Percentiles rank a stretch among this genome's conserved stretches.
These are phyloP conservation scores for Asobara japonica DNA, from an alignment of 1,140 invertebrate species.

Conservation along the genomic window DNA sequence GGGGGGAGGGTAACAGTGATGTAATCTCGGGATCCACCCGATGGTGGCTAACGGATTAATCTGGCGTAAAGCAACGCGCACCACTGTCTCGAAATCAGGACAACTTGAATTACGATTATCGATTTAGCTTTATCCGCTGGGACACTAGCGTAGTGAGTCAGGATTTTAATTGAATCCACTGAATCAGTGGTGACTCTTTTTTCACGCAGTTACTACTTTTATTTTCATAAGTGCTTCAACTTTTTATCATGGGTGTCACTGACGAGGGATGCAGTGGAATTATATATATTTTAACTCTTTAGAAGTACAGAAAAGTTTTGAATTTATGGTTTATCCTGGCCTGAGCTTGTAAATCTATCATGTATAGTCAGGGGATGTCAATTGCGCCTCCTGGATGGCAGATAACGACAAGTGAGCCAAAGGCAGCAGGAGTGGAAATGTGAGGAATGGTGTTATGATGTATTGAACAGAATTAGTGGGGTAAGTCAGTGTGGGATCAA, in stretches of 20 bases:
- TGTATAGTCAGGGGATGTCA: too few species aligned
- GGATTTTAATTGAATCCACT: slow-evolving; percentile 49
- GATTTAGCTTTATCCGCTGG: slow-evolving; percentile 46
- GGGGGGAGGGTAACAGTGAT: neutral
- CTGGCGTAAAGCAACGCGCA: slow-evolving; percentile 38
- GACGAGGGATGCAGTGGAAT: neutral
- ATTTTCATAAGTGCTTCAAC: neutral
- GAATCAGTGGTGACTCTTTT: slow-evolving; percentile 8
- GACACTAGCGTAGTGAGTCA: slow-evolving; percentile 15
- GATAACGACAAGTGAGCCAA: too few species aligned
- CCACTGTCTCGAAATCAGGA: slow-evolving; percentile 33
- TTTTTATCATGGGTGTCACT: neutral
- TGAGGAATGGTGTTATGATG: too few species aligned
- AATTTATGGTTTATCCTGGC: too few species aligned
- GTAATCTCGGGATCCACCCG: slow-evolving; percentile 47
- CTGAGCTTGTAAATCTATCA: too few species aligned
- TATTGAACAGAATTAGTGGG: too few species aligned
- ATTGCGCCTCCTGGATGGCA: too few species aligned
- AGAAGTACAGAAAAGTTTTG: too few species aligned
- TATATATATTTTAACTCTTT: neutral
- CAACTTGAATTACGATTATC: slow-evolving; percentile 52
- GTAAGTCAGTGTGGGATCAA: too few species aligned
- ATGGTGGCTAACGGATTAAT: slow-evolving; percentile 41
- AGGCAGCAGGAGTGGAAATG: too few species aligned
- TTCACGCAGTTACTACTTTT: neutral